Evolutionary conservation across 1,140 invertebrate species (phyloP).

Genomic region (Drosophila quadrilineata): DNA sequence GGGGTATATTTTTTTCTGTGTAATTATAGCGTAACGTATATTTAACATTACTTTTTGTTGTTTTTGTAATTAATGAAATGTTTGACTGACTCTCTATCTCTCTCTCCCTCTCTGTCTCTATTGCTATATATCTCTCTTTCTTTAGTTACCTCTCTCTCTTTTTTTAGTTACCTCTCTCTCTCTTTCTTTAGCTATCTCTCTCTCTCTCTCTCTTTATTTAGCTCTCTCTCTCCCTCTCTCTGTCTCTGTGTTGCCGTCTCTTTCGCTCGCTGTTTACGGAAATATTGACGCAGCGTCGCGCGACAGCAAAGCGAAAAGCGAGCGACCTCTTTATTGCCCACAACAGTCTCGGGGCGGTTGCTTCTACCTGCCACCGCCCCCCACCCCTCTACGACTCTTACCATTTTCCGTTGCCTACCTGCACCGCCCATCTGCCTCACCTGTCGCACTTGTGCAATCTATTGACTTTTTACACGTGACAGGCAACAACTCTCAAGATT

Average conservation of each 20-base stretch:
- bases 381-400: not conserved
- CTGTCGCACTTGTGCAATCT: slow-evolving; percentile 68
- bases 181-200: slow-evolving; percentile 21
- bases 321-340: slow-evolving; percentile 64
- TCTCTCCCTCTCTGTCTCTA: not conserved
- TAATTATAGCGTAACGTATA: slow-evolving; percentile 72
- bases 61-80: slow-evolving; percentile 41
- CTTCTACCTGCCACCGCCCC: not conserved
- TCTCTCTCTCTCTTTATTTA: not conserved
- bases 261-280: slow-evolving; percentile 76
- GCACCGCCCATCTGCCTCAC: not conserved
- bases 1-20: slow-evolving; percentile 10
- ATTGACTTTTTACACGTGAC: slow-evolving; percentile 79
- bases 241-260: too few relatives aligned
- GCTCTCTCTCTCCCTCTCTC: not conserved
- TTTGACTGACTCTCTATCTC: slow-evolving; percentile 20
- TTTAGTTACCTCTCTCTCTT: not conserved
- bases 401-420: not conserved
- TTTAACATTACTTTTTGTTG: slow-evolving; percentile 20
- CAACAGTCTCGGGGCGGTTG: too few relatives aligned
- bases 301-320: slow-evolving; percentile 59
- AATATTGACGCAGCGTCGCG: slow-evolving; percentile 67
- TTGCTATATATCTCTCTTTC: not conserved
- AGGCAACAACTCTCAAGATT: slow-evolving; percentile 58
- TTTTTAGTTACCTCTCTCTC: not conserved